A percentile compares a stretch with the other conserved stretches of the same genome.
Evolutionary conservation across 2,797 vertebrate species (phyloP).

Genomic region (Tokudaia tokunoshimensis): DNA sequence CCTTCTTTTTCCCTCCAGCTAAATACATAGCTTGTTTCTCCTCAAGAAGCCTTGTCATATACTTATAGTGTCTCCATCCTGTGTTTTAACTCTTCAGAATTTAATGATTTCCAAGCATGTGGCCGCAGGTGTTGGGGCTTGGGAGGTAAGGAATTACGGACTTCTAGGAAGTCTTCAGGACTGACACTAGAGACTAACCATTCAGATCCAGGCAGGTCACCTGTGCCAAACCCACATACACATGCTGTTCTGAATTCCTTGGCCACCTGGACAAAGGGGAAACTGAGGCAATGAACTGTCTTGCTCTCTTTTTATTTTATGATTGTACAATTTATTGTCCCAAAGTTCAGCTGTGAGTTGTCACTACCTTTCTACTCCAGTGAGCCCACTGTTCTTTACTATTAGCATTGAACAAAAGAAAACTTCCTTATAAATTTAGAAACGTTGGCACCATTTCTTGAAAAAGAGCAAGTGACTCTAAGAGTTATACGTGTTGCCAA

Average conservation of each 20-base stretch:
- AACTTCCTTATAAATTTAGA: background rate
- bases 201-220: background rate
- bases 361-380: background rate
- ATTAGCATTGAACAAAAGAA: background rate
- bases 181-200: background rate
- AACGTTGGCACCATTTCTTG: background rate
- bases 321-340: background rate
- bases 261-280: background rate
- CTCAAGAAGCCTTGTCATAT: background rate
- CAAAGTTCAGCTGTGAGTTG: background rate
- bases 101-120: background rate
- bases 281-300: background rate
- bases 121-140: background rate
- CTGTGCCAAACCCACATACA: background rate
- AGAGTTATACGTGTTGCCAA: background rate
- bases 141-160: background rate
- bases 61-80: background rate
- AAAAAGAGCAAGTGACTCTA: background rate
- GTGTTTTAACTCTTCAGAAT: background rate
- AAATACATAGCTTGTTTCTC: background rate
- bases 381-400: background rate
- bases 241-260: background rate
- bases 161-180: background rate
- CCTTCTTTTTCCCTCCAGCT: background rate
- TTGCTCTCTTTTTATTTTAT: background rate